phyloP scores from a whole-genome alignment of 2,797 vertebrate species.

The Thamnophis elegans region DNA sequence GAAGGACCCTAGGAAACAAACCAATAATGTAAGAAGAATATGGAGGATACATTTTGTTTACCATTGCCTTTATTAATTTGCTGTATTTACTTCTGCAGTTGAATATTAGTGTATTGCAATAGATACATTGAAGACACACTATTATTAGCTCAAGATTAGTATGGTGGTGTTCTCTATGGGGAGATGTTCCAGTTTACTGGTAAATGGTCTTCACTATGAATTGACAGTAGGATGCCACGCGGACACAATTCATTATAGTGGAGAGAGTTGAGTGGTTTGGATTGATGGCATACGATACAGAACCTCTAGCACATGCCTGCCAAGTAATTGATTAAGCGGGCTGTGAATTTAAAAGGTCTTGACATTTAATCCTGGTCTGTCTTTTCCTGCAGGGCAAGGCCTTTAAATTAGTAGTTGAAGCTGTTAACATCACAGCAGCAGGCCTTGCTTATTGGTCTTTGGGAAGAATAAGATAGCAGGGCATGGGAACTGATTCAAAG shows the following conservation, averaged over 20 bases:
- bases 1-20: neutral
- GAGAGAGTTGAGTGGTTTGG: neutral
- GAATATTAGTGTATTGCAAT: neutral
- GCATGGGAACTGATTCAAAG: neutral
- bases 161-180: neutral
- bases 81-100: neutral
- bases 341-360: neutral
- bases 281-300: neutral
- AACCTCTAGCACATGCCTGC: neutral
- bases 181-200: neutral
- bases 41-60: neutral
- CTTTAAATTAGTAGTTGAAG: neutral
- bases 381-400: neutral
- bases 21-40: neutral
- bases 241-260: neutral
- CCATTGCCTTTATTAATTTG: neutral
- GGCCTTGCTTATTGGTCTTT: neutral
- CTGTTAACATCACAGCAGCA: neutral
- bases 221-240: neutral
- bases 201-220: slow-evolving; percentile 13
- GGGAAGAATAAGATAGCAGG: neutral
- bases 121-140: neutral
- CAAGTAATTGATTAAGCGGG: slow-evolving; percentile 16
- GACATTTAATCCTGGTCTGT: slow-evolving; percentile 8
- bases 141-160: neutral